Evolutionary conservation across 2,113 vertebrate genomes (phyloP).

Genomic region (Pseudonaja textilis): DNA sequence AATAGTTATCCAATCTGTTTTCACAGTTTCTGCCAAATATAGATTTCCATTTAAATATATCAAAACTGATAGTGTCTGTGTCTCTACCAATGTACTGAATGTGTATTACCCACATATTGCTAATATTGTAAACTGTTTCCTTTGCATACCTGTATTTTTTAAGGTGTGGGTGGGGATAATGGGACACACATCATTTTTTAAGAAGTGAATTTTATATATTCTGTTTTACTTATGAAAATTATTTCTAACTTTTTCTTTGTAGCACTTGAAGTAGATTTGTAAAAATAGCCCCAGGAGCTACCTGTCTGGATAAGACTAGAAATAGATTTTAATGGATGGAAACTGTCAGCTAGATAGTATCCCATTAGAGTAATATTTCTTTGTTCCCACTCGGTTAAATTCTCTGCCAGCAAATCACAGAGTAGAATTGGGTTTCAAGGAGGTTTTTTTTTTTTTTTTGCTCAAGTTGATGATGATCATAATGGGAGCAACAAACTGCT

Average conservation of each 20-base stretch:
- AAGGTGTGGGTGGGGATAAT: not conserved
- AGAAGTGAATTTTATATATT: not conserved
- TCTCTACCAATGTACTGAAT: not conserved
- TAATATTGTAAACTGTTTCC: not conserved
- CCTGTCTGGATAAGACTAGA: constrained; percentile 44
- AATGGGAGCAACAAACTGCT: not conserved
- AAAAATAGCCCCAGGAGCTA: constrained; percentile 45
- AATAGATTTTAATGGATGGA: constrained; percentile 66
- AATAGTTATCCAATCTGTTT: not conserved
- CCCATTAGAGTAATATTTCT: constrained; percentile 52
- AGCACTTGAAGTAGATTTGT: constrained; percentile 25
- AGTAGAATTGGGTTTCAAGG: not conserved
- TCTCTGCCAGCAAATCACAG: constrained; percentile 36
- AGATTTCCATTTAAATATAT: not conserved
- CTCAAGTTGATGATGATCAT: not conserved
- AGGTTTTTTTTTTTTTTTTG: not conserved
- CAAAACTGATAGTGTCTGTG: not conserved
- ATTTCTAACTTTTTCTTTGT: constrained; percentile 37
- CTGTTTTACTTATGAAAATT: not conserved
- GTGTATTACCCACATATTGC: too few species aligned
- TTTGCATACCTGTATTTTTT: not conserved
- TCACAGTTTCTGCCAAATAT: not conserved
- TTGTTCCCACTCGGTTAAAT: constrained; percentile 48
- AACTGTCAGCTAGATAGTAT: constrained; percentile 50
- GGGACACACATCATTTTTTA: not conserved